Evolutionary conservation across 1,140 invertebrate genomes (phyloP), one percentile per base, ranked within the genome.

Genomic region (Brachionus asplanchnoidis): DNA sequence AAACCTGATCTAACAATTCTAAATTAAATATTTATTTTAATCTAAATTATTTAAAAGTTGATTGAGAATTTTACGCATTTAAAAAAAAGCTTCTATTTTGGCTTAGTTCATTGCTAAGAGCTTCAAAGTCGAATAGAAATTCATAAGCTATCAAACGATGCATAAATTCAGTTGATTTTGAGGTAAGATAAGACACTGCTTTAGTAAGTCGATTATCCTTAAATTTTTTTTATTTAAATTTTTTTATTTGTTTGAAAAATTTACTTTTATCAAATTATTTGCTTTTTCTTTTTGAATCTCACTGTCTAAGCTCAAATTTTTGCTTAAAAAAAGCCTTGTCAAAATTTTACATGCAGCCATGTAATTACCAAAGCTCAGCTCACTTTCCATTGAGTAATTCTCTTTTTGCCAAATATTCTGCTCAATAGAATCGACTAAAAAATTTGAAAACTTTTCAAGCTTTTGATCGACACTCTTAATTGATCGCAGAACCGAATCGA

Each of bases 381-480:
- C 44, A 26, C 9, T 50, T 26, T 77, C 42, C 4, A 50, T 50
- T 12, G 73, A 50, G 11, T 50, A 23, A 14, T 77, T 50, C 12
- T 36, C 32, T 42, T 73, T 73, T 73, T 77, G 40, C 73, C 40
- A 77, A 50, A 50, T 50, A 50, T 77, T 77, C 50, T 77, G 73
- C 9, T 77, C 73, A 14, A 77, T 50, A 4, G 26, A 46, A 77
- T 50, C 40, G 20, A 77, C 17, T 28, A 77, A 50, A 26, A 28
- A 12, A 12, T 77, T 50, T 50, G 23, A 12, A 46, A 50, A 77
- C 11, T 36, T 28, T 4, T 77, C 73, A 77, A 50, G 26, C 4
- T 50, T 50, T 32, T 14, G 17, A 9, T 77, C 73, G 42, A 26
- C 14, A 50, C 4, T 26, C 23, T 32, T 20, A 14, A 53, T 23